Evolutionary conservation across 2,113 vertebrate species (phyloP).

Genomic region (human (Homo sapiens)): DNA sequence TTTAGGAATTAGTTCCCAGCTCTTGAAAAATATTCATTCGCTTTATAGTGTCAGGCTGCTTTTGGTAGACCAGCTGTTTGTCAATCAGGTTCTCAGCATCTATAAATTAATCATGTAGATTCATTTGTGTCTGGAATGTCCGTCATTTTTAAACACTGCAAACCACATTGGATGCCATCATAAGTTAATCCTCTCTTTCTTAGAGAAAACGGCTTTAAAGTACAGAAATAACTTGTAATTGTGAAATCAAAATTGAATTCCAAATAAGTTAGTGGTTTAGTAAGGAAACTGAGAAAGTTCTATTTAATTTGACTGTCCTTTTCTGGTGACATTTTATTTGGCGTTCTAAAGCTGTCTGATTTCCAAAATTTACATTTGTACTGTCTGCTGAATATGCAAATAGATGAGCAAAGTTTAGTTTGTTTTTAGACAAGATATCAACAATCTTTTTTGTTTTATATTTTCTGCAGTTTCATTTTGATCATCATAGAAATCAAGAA

Average conservation of each 20-base stretch:
- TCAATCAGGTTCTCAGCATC: neutral
- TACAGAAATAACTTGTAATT: constrained; percentile 31
- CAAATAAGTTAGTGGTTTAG: constrained; percentile 37
- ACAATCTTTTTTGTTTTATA: constrained; percentile 38
- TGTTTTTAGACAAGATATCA: constrained; percentile 51
- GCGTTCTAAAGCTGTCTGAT: constrained; percentile 53
- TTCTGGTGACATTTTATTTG: constrained; percentile 64
- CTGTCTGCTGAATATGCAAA: constrained; percentile 56
- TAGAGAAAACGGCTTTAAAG: neutral
- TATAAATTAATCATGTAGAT: neutral
- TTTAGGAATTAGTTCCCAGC: neutral
- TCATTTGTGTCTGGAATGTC: neutral
- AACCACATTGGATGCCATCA: neutral
- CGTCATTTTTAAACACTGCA: neutral
- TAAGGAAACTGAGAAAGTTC: constrained; percentile 41
- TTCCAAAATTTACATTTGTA: constrained; percentile 62
- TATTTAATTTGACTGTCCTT: constrained; percentile 64
- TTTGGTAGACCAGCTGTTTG: constrained; percentile 3
- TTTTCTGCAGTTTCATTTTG: constrained; percentile 21
- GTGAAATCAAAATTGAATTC: constrained; percentile 43
- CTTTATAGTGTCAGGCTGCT: neutral
- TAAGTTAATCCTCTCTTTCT: constrained; percentile 21
- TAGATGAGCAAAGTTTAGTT: constrained; percentile 45
- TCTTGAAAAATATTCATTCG: neutral
- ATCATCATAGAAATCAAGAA: constrained; percentile 37